phyloP scores from a whole-genome alignment of 2,113 vertebrate species.

The Microcebus ravelobensis region DNA sequence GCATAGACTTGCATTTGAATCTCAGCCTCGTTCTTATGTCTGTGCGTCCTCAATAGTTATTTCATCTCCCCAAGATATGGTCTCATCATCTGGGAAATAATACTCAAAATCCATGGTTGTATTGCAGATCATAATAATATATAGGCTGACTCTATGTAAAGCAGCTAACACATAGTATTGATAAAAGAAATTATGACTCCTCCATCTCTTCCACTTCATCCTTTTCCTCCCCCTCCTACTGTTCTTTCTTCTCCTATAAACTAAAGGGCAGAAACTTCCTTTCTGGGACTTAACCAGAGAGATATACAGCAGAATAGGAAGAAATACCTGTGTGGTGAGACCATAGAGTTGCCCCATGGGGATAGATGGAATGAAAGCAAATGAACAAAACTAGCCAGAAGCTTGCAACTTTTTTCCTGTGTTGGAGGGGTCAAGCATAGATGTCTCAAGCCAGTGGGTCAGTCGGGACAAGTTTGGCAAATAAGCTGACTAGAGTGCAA shows the following conservation, averaged over 20 bases:
- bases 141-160: background rate
- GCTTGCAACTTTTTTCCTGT: background rate
- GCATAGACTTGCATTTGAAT: background rate
- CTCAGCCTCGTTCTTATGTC: background rate
- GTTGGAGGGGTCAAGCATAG: fast-evolving
- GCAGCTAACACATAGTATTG: background rate
- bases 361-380: background rate
- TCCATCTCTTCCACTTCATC: no score
- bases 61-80: background rate
- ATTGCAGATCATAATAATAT: background rate
- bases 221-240: background rate
- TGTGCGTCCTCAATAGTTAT: background rate
- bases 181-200: background rate
- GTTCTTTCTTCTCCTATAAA: background rate
- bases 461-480: background rate
- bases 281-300: background rate
- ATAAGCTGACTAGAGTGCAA: background rate
- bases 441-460: background rate
- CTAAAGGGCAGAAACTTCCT: background rate
- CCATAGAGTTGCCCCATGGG: background rate
- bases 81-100: background rate
- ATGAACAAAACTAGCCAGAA: background rate
- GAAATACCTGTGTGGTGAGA: background rate
- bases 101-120: background rate
- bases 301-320: background rate